Percentiles rank a stretch among this genome's conserved stretches.
Evolutionary conservation across 2,888 invertebrate species (phyloP).

Genomic region (Cancer borealis): DNA sequence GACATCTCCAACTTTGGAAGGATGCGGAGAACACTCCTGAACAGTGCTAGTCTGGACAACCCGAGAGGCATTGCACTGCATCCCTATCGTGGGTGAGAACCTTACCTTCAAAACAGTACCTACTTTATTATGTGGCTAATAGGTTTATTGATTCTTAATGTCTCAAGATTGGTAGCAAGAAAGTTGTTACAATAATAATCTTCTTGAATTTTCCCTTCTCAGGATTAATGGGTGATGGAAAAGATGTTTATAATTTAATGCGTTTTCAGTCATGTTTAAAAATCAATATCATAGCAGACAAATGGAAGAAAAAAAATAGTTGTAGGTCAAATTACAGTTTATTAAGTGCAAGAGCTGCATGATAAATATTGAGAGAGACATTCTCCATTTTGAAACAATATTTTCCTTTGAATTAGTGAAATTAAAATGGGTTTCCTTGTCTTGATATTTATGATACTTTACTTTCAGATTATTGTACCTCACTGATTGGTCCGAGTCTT

Average conservation of each 20-base stretch:
- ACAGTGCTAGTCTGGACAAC: conserved; percentile 85
- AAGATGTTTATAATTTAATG: no score
- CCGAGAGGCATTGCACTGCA: conserved; percentile 92
- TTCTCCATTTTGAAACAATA: no score
- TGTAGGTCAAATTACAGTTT: neutral
- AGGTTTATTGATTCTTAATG: no score
- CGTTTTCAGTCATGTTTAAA: no score
- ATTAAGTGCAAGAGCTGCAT: neutral
- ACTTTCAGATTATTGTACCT: conserved; percentile 85
- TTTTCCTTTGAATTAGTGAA: no score
- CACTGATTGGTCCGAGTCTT: conserved; percentile 92
- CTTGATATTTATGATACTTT: neutral
- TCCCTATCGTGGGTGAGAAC: conserved; percentile 86
- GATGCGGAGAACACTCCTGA: conserved; percentile 89
- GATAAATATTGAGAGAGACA: neutral
- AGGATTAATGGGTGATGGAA: no score
- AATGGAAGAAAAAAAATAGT: neutral
- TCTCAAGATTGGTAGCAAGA: no score
- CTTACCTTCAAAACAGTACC: neutral
- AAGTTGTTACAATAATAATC: no score
- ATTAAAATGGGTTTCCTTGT: neutral
- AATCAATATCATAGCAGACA: no score
- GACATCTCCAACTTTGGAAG: conserved; percentile 82
- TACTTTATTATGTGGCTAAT: no score
- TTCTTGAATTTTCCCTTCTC: no score